phyloP scores from a whole-genome alignment of 2,888 invertebrate genomes.

The Arrhopalites spinosus region DNA sequence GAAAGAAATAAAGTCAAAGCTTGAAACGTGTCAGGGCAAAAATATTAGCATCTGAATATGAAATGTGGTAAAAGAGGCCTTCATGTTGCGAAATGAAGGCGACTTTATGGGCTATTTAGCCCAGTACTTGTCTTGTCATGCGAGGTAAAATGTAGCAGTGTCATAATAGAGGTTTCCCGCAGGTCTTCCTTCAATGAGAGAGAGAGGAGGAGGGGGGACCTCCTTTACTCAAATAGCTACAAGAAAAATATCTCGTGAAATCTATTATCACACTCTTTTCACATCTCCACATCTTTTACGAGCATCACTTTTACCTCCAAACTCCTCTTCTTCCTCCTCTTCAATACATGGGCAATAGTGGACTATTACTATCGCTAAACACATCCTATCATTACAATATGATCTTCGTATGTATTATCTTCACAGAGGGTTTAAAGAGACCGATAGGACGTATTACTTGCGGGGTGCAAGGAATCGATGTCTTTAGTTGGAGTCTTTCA shows the following conservation, averaged over 20 bases:
- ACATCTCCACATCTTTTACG: constrained; percentile 34
- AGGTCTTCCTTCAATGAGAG: constrained; percentile 46
- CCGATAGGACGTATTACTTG: too few relatives aligned
- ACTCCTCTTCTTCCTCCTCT: constrained; percentile 5
- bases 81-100: constrained; percentile 53
- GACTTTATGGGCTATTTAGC: constrained; percentile 52
- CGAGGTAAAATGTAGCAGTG: constrained; percentile 37
- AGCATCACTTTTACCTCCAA: constrained; percentile 27
- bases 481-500: not conserved
- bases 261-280: constrained; percentile 49
- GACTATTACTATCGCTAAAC: too few relatives aligned
- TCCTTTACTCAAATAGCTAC: constrained; percentile 41
- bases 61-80: constrained; percentile 41
- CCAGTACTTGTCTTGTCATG: constrained; percentile 41
- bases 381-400: too few relatives aligned
- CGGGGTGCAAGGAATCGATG: too few relatives aligned
- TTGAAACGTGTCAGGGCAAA: constrained; percentile 36
- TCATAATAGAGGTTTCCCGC: constrained; percentile 52
- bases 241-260: constrained; percentile 47
- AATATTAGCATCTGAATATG: constrained; percentile 53
- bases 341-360: not conserved
- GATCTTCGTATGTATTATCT: too few relatives aligned
- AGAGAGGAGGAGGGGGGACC: too few relatives aligned
- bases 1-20: constrained; percentile 26
- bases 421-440: too few relatives aligned